Percentiles rank a stretch among this genome's conserved stretches.
phyloP scores from a whole-genome alignment of 2,797 vertebrate species.

The Poecilia wingei region DNA sequence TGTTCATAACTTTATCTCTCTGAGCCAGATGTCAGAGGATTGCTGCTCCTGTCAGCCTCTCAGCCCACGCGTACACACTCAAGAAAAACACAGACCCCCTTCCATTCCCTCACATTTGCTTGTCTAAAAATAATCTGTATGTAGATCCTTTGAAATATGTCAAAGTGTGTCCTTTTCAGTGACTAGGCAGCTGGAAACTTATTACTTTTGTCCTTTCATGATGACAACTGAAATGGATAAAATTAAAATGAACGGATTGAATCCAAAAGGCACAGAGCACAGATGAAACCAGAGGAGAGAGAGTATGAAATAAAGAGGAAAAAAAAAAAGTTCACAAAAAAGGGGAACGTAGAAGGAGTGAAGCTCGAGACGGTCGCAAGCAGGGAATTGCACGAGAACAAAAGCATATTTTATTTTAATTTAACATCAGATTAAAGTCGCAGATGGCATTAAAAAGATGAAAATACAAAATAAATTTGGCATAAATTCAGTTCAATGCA shows the following conservation, averaged over 20 bases:
- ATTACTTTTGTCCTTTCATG: conserved; percentile 15
- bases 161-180: conserved; percentile 36
- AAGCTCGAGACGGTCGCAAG: background rate
- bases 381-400: background rate
- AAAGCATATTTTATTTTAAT: background rate
- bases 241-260: conserved; percentile 23
- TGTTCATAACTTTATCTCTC: conserved; percentile 75
- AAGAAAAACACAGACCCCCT: conserved; percentile 27
- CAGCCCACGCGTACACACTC: conserved; percentile 44
- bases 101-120: conserved; percentile 53
- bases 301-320: background rate
- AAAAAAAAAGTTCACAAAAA: background rate
- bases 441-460: background rate
- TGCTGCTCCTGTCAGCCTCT: conserved; percentile 61
- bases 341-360: background rate
- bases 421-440: background rate
- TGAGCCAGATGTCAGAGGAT: conserved; percentile 74
- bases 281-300: background rate
- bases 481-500: background rate
- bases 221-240: conserved; percentile 19
- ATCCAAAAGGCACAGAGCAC: conserved; percentile 2
- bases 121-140: conserved; percentile 58
- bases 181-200: conserved; percentile 15
- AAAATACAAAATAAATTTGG: background rate
- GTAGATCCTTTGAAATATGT: conserved; percentile 39